These are phyloP conservation scores for Oncorhynchus clarkii DNA, from an alignment of 2,113 vertebrate species.

Conservation along the genomic window DNA sequence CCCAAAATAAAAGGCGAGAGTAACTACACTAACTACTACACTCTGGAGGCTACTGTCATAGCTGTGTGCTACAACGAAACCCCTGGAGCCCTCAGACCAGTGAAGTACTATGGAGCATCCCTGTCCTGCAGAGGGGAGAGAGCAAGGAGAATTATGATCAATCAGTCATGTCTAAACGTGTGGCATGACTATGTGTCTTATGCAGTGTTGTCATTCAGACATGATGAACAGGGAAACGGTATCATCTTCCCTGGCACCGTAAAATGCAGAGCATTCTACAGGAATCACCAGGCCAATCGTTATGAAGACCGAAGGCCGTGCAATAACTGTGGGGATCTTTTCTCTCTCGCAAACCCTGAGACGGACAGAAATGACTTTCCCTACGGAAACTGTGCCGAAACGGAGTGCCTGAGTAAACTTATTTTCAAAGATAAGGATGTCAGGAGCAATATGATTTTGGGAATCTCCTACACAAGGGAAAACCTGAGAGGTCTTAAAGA, in stretches of 20 bases:
- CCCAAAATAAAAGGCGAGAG: background rate
- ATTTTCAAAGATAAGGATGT: too few relatives aligned
- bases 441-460: too few relatives aligned
- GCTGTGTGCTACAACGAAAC: slow-evolving; percentile 11
- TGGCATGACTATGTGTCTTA: slow-evolving; percentile 28
- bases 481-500: too few relatives aligned
- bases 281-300: slow-evolving; percentile 1
- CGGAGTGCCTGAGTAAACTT: too few relatives aligned
- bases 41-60: slow-evolving; percentile 29
- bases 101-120: slow-evolving; percentile 22
- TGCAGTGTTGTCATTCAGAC: slow-evolving; percentile 29
- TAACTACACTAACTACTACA: slow-evolving; percentile 5
- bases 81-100: background rate
- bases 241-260: slow-evolving; percentile 17
- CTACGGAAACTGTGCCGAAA: slow-evolving; percentile 38
- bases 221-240: background rate
- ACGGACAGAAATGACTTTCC: background rate
- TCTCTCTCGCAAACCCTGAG: slow-evolving; percentile 9
- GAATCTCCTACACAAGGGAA: too few relatives aligned
- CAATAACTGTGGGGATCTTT: slow-evolving; percentile 13
- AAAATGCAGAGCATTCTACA: slow-evolving; percentile 19
- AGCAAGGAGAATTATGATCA: slow-evolving; percentile 18
- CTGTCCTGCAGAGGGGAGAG: slow-evolving; percentile 16
- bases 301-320: slow-evolving; percentile 18
- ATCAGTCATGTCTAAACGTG: slow-evolving; percentile 18